Evolutionary conservation across 2,888 invertebrate genomes (phyloP), one percentile per base, ranked within the genome.

Genomic region (Gnatocerus cornutus): DNA sequence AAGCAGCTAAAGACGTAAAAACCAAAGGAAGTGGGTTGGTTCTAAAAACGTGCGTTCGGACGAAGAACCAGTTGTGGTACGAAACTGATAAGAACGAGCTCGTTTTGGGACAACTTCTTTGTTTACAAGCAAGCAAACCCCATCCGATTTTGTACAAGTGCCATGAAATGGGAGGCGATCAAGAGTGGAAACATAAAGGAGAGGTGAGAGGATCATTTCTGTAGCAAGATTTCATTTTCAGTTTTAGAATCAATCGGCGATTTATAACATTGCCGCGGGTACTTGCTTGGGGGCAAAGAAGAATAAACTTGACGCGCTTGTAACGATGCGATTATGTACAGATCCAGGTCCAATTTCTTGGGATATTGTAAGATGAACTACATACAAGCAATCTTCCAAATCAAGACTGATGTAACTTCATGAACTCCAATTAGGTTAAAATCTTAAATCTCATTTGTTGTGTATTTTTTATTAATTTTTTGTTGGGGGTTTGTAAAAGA

Each of bases 81-180:
- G 93, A 96, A 84, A 96, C 96, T 0, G 91, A 91, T 68, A 92
- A 92, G 71, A 88, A 89, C 55, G 97, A 98, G 84, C 83, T 98
- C 33, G 91, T 97, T 8, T 85, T 98, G 62, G 93, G 93, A 0
- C 92, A 95, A 73, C 86, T 94, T 30, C 85, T 97, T 8, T 97
- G 98, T 80, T 84, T 99, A 76, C 97, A 98, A 85, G 92, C 93
- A 0, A 87, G 88, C 0, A 88, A 89, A 71, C 79, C 83, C 1
- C 78, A 79, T 33, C 95, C 96, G 0, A 87, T 90, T 64, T 86
- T 98, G 7, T 91, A 93, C 76, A 98, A 98, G 84, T 98, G 98
- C 80, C 97, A 97, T 79, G 96, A 95, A 83, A 92, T 95, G 87
- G 93, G 94, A 8, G 95, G 94, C 0, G 90, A 93, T 74, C 98